A percentile compares a stretch with the other conserved stretches of the same genome.
Evolutionary conservation across 23 tunicate genomes (phyloP).

Genomic region (Ciona savignyi): DNA sequence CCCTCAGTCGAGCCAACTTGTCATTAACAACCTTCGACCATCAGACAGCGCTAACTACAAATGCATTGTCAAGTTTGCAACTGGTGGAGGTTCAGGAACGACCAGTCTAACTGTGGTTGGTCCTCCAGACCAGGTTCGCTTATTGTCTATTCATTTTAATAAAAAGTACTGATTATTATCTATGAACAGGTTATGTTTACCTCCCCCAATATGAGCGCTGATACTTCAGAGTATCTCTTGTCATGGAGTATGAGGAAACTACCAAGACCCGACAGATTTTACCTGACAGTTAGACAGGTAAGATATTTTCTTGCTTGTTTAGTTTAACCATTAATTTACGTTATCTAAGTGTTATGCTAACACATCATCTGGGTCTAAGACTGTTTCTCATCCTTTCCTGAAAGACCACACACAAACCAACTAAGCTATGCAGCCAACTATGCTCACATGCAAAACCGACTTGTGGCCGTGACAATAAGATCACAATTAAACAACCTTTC

Average conservation of each 20-base stretch:
- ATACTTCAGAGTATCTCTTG: constrained; percentile 17
- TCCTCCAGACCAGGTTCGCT: constrained; percentile 21
- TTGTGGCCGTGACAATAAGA: no score
- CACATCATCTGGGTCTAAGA: no score
- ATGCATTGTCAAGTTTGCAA: constrained; percentile 30
- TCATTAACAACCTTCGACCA: constrained; percentile 10
- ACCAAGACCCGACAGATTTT: constrained; percentile 1
- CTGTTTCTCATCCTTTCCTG: no score
- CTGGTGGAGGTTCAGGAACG: constrained; percentile 30
- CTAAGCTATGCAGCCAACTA: no score
- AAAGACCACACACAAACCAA: no score
- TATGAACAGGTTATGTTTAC: constrained; percentile 24
- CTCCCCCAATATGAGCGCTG: constrained; percentile 26
- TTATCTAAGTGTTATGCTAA: no score
- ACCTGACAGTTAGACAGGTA: constrained; percentile 26
- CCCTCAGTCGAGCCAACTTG: constrained; percentile 8
- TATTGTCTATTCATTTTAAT: neutral
- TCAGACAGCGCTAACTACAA: constrained; percentile 25
- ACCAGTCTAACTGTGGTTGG: constrained; percentile 17
- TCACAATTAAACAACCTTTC: no score
- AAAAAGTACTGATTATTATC: no score
- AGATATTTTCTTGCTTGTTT: neutral
- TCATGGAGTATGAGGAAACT: constrained; percentile 29
- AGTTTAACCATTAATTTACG: no score
- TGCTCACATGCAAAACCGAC: no score